These are phyloP conservation scores for Drosophila rubida DNA, from an alignment of 2,888 invertebrate species.

Conservation along the genomic window DNA sequence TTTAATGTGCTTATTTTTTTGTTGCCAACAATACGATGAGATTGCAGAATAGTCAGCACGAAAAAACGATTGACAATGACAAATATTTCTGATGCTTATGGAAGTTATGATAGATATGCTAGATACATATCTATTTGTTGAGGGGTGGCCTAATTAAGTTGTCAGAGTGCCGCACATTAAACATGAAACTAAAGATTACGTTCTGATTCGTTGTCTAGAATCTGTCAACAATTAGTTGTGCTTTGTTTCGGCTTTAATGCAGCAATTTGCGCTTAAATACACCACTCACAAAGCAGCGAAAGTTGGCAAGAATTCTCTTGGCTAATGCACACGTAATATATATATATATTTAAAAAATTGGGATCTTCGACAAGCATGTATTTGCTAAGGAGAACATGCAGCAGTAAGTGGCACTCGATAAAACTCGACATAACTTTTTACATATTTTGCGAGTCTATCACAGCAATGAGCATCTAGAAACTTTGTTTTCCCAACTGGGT, in stretches of 20 bases:
- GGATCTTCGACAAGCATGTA: background rate
- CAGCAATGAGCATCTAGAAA: slow-evolving; percentile 1
- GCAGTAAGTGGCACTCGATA: background rate
- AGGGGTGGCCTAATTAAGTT: background rate
- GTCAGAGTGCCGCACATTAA: background rate
- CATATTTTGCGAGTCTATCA: slow-evolving; percentile 5
- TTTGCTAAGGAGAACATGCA: background rate
- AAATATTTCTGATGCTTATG: background rate
- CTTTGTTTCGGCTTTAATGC: background rate
- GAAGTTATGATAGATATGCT: background rate
- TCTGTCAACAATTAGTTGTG: background rate
- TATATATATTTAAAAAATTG: background rate
- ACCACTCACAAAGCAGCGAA: no score
- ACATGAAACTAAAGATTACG: no score
- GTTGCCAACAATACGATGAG: background rate
- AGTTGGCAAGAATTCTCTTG: background rate
- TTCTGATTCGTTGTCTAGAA: background rate
- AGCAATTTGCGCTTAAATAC: no score
- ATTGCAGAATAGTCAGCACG: background rate
- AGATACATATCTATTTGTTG: background rate
- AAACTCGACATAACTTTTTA: background rate
- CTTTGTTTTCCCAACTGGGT: slow-evolving; percentile 18
- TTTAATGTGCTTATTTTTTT: background rate
- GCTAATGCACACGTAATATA: background rate
- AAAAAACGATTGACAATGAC: background rate